Conservation (phyloP, 2,797 vertebrate species). For the Pangasius larnaudii region DNA sequence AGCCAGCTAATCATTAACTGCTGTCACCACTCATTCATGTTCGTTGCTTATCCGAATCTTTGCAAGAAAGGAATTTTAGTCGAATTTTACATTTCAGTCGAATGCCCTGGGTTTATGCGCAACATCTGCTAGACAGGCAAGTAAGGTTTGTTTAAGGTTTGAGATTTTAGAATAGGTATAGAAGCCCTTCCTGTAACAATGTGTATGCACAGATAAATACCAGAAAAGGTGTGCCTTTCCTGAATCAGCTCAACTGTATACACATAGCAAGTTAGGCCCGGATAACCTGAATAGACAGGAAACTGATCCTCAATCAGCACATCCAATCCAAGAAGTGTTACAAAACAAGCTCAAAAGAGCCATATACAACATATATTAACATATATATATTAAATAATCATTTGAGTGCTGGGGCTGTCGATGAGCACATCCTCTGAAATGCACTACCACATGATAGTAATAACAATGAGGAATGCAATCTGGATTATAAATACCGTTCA, state of each 20-base stretch:
- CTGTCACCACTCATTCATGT: background rate
- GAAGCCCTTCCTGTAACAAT: background rate
- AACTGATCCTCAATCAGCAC: background rate
- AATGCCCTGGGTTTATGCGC: background rate
- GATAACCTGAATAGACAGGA: constrained; percentile 8
- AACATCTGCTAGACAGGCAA: background rate
- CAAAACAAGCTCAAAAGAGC: background rate
- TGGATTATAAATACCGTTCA: background rate
- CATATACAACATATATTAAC: background rate
- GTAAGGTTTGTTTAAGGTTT: background rate
- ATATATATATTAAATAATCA: background rate
- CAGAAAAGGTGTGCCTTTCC: constrained; percentile 16
- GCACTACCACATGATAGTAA: background rate
- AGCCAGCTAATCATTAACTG: too few species aligned
- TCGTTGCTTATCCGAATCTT: background rate
- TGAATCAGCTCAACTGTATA: background rate
- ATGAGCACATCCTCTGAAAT: background rate
- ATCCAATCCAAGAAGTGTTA: too few species aligned
- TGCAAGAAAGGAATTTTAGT: background rate
- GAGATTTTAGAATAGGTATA: background rate
- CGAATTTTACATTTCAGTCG: too few species aligned
- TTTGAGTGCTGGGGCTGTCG: background rate
- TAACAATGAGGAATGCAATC: background rate
- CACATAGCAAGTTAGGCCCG: background rate
- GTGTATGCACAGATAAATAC: background rate